Evolutionary conservation across 2,888 invertebrate species (phyloP).

Genomic region (Hoplodrina blanda): DNA sequence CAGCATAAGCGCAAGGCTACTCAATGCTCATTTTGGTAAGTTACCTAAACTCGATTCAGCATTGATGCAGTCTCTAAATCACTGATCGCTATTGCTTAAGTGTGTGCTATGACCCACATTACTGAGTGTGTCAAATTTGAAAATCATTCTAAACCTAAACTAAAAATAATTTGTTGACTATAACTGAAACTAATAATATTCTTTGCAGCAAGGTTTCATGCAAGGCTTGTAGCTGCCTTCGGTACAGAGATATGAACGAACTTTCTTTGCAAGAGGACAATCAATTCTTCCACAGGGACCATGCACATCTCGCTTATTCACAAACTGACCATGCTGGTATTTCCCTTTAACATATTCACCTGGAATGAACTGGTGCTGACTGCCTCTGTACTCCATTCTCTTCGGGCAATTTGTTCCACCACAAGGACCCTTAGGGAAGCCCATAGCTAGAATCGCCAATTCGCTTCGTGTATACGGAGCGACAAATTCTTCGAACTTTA

Average conservation of each 20-base stretch:
- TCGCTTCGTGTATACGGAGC: constrained; percentile 85
- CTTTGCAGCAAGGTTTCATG: constrained; percentile 83
- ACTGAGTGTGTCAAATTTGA: too few relatives aligned
- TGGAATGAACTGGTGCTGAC: constrained; percentile 85
- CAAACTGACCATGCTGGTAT: constrained; percentile 84
- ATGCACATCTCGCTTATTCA: constrained; percentile 86
- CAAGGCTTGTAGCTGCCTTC: constrained; percentile 86
- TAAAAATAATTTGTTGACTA: not conserved
- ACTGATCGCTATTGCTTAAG: too few relatives aligned
- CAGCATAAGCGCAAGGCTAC: too few relatives aligned
- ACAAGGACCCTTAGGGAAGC: constrained; percentile 88
- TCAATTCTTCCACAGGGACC: constrained; percentile 87
- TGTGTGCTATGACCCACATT: too few relatives aligned
- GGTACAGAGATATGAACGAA: constrained; percentile 79
- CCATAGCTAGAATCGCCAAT: constrained; percentile 86
- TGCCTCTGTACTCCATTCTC: constrained; percentile 86
- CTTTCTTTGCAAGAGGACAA: constrained; percentile 86
- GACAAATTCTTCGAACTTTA: constrained; percentile 81
- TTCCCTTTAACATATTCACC: constrained; percentile 84
- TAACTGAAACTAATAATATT: constrained; percentile 75
- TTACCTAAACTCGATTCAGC: too few relatives aligned
- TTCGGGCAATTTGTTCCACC: constrained; percentile 87
- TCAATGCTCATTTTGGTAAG: too few relatives aligned
- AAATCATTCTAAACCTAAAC: too few relatives aligned
- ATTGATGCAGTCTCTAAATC: too few relatives aligned